Evolutionary conservation across 2,797 vertebrate species (phyloP).

Genomic region (Scleropages formosus): DNA sequence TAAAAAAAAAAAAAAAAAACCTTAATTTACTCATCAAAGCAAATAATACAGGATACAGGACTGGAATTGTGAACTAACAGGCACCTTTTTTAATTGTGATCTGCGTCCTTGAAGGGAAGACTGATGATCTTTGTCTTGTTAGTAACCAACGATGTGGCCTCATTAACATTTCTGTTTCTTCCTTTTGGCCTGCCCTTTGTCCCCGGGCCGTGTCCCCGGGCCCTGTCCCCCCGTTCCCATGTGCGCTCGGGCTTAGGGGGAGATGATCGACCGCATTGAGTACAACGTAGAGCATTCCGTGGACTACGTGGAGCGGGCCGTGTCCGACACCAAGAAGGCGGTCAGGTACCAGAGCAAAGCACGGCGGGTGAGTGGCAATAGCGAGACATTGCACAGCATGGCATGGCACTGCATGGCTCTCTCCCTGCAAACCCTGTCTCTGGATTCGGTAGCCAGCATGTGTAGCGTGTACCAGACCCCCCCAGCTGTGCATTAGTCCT

Average conservation of each 20-base stretch:
- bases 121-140: too few species aligned
- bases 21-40: too few species aligned
- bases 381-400: neutral
- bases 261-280: conserved; percentile 97
- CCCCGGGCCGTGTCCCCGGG: too few species aligned
- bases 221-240: neutral
- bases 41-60: too few species aligned
- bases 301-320: conserved; percentile 92
- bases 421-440: conserved; percentile 7
- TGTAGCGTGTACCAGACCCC: neutral
- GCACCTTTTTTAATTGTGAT: too few species aligned
- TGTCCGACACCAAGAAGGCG: conserved; percentile 94
- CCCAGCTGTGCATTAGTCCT: neutral
- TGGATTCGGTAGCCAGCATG: neutral
- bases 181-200: too few species aligned
- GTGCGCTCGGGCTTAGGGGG: conserved; percentile 70
- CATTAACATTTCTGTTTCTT: too few species aligned
- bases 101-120: too few species aligned
- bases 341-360: conserved; percentile 98
- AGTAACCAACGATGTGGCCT: too few species aligned
- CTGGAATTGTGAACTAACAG: too few species aligned
- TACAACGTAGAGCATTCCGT: conserved; percentile 95
- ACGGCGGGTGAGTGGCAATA: conserved; percentile 71
- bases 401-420: neutral
- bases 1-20: too few species aligned